These are phyloP conservation scores for Bubalus kerabau DNA, from an alignment of 2,113 vertebrate species.

Conservation along the genomic window DNA sequence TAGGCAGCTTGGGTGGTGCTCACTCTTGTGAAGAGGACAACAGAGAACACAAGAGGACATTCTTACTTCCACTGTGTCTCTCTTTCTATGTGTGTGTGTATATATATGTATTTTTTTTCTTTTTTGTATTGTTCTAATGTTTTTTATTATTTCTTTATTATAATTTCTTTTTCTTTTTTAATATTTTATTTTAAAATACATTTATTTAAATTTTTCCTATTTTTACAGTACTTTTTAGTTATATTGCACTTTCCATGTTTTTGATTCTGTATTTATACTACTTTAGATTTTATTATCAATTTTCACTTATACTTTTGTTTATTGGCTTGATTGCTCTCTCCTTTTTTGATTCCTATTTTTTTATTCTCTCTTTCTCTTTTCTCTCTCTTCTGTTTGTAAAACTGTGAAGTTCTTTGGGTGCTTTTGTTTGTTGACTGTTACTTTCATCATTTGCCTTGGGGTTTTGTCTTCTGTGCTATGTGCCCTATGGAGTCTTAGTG, in stretches of 20 bases:
- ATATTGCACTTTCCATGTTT: not conserved
- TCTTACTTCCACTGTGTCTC: not conserved
- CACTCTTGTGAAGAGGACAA: not conserved
- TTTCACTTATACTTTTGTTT: not conserved
- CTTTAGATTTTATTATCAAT: not conserved
- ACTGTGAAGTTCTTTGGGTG: not conserved
- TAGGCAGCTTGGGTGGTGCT: not conserved
- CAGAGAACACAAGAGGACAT: not conserved
- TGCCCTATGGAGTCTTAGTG: not conserved
- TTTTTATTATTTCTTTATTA: not conserved
- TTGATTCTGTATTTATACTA: not conserved
- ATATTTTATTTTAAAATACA: not conserved
- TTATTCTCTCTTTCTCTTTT: not conserved
- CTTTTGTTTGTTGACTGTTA: not conserved
- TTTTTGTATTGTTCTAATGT: not conserved
- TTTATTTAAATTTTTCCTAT: not conserved
- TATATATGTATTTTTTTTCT: not conserved
- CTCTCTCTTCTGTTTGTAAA: not conserved
- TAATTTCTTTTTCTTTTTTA: not conserved
- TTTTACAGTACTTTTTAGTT: not conserved
- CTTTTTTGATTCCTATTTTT: not conserved
- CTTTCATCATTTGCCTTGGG: not conserved
- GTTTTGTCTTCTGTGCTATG: not conserved
- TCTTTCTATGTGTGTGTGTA: fast-evolving
- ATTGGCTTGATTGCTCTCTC: not conserved